A percentile compares a stretch with the other conserved stretches of the same genome.
phyloP scores from a whole-genome alignment of 2,888 invertebrate species.

The Epinotia demarniana region DNA sequence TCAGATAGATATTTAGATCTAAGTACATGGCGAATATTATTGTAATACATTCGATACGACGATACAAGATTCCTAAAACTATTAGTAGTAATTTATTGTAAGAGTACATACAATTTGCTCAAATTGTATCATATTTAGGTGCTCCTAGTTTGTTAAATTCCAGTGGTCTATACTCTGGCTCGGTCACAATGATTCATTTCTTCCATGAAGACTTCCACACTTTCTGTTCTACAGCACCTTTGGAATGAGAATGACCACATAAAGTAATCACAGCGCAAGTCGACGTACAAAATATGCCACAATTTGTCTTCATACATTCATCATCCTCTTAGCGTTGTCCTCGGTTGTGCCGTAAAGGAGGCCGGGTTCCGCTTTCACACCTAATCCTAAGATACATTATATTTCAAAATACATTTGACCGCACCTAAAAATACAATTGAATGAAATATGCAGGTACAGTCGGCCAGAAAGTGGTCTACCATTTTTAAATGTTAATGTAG shows the following conservation, averaged over 20 bases:
- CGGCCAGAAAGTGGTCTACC: no score
- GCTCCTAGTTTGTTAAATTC: background rate
- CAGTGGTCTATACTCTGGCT: no score
- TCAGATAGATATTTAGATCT: slow-evolving; percentile 32
- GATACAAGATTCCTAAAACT: slow-evolving; percentile 13
- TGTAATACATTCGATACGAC: slow-evolving; percentile 11
- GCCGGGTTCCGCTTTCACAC: no score
- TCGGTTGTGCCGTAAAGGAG: no score
- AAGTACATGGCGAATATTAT: slow-evolving; percentile 22
- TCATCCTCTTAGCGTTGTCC: no score
- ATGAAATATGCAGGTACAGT: background rate
- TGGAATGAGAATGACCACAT: background rate
- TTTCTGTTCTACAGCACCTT: background rate
- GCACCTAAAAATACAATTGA: background rate
- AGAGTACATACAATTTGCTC: slow-evolving; percentile 9
- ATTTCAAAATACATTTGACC: background rate
- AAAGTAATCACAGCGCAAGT: background rate
- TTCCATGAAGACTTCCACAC: background rate
- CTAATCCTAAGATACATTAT: no score
- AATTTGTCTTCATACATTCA: no score
- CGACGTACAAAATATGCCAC: background rate
- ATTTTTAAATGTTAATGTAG: no score
- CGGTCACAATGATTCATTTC: background rate
- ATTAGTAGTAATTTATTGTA: slow-evolving; percentile 13
- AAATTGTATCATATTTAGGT: background rate